Conservation (phyloP, 2,113 vertebrate species). For the Carassius auratus region DNA sequence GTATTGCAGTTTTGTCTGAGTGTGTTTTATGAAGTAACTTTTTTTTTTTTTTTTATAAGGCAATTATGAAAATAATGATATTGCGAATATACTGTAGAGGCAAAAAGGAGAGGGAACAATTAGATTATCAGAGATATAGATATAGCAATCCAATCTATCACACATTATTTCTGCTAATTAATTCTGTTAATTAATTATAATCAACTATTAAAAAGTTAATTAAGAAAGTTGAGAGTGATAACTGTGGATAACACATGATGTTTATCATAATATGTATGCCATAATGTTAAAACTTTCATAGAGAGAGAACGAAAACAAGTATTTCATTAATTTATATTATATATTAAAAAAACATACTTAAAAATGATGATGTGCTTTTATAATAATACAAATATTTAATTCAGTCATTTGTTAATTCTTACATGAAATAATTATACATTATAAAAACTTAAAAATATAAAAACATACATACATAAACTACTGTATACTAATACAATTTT, state of each 20-base stretch:
- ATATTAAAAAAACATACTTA: too few species aligned
- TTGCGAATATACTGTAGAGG: not conserved
- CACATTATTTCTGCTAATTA: not conserved
- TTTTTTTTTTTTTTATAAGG: slow-evolving; percentile 7
- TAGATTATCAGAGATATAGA: not conserved
- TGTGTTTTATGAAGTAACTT: not conserved
- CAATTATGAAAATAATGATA: not conserved
- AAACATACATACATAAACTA: not conserved
- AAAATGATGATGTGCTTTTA: too few species aligned
- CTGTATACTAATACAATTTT: too few species aligned
- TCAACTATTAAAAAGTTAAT: not conserved
- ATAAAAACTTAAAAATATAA: too few species aligned
- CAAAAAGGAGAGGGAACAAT: not conserved
- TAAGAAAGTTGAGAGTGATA: not conserved
- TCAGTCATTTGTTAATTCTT: too few species aligned
- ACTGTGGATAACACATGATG: not conserved
- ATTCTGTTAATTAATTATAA: not conserved
- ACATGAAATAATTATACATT: too few species aligned
- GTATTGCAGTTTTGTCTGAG: not conserved
- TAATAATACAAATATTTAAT: too few species aligned
- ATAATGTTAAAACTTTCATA: too few species aligned
- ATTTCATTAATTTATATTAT: too few species aligned
- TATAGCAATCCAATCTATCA: not conserved
- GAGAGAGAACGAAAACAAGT: too few species aligned
- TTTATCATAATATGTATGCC: not conserved